A percentile compares a stretch with the other conserved stretches of the same genome.
These are phyloP conservation scores for Drosophila cyrtoloma DNA, from an alignment of 2,888 invertebrate genomes.

Conservation along the genomic window DNA sequence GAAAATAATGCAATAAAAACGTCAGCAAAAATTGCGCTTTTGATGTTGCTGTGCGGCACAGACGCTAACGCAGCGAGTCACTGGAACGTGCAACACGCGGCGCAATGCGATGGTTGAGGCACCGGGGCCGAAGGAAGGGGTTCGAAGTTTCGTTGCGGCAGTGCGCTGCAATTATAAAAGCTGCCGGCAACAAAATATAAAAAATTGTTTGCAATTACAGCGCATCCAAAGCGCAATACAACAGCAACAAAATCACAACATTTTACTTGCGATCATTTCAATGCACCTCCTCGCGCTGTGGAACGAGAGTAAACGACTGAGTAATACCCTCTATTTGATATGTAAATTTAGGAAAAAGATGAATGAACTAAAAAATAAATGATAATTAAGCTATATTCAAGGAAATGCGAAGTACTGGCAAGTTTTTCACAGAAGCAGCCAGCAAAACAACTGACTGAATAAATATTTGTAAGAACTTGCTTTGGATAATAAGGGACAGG, in stretches of 20 bases:
- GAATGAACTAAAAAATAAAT: neutral
- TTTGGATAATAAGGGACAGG: no score
- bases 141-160: constrained; percentile 11
- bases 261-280: constrained; percentile 50
- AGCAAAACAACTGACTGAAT: neutral
- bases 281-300: neutral
- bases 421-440: neutral
- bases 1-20: constrained; percentile 74
- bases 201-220: constrained; percentile 32
- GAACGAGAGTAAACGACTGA: neutral
- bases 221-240: constrained; percentile 32
- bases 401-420: neutral
- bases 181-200: constrained; percentile 7
- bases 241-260: constrained; percentile 27
- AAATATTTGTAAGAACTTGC: neutral
- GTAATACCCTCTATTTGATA: neutral
- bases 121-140: neutral
- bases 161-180: constrained; percentile 42
- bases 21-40: constrained; percentile 69
- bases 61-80: constrained; percentile 36
- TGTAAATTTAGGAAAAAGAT: neutral
- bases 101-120: constrained; percentile 1
- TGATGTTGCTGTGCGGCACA: constrained; percentile 51
- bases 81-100: constrained; percentile 55
- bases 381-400: neutral